phyloP scores from a whole-genome alignment of 2,888 invertebrate genomes.

The Ptilodon capucinus region DNA sequence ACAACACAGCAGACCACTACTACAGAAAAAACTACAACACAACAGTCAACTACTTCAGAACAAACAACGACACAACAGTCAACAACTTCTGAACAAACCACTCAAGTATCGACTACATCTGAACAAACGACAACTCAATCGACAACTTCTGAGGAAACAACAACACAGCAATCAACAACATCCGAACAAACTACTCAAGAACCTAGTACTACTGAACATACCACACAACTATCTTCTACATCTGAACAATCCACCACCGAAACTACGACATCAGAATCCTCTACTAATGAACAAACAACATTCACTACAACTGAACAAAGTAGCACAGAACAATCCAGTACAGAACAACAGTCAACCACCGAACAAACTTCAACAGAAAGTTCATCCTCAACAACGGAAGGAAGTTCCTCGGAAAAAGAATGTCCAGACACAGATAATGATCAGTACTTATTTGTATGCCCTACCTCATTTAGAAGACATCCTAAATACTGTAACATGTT shows the following conservation, averaged over 20 bases:
- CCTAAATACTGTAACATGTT: conserved; percentile 92
- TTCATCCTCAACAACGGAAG: conserved; percentile 36
- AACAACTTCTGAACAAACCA: conserved; percentile 19
- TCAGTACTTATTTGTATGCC: conserved; percentile 89
- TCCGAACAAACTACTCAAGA: conserved; percentile 27
- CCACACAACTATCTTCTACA: too few species aligned
- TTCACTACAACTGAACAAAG: conserved; percentile 24
- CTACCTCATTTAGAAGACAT: conserved; percentile 91
- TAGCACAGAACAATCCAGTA: conserved; percentile 21
- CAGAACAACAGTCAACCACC: conserved; percentile 32
- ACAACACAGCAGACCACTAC: conserved; percentile 18
- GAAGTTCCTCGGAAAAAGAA: conserved; percentile 50
- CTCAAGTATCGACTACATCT: conserved; percentile 18
- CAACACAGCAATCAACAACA: conserved; percentile 23
- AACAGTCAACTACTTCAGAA: conserved; percentile 16
- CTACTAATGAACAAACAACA: conserved; percentile 28
- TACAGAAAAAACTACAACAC: conserved; percentile 14
- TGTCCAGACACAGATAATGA: conserved; percentile 85
- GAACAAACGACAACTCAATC: conserved; percentile 19
- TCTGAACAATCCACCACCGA: conserved; percentile 31
- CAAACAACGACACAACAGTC: conserved; percentile 16
- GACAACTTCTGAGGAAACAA: conserved; percentile 16
- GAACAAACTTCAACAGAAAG: conserved; percentile 26
- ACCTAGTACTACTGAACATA: conserved; percentile 39
- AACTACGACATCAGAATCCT: conserved; percentile 19